Percentiles rank a stretch among this genome's conserved stretches.
These are phyloP conservation scores for Aethes cnicana DNA, from an alignment of 2,888 invertebrate species.

Conservation along the genomic window DNA sequence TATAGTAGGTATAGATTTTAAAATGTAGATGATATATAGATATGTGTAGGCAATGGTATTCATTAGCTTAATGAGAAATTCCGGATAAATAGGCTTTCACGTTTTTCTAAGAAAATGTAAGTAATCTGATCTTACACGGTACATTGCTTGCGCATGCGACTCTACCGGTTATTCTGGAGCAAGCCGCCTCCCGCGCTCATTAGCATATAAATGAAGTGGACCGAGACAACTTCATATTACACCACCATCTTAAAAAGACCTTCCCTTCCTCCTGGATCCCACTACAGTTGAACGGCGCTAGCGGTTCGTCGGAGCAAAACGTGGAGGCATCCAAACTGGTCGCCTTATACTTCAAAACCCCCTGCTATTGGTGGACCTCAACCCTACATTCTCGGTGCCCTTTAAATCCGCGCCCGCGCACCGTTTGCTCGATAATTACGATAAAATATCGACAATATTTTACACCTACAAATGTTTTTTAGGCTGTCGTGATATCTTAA, in stretches of 20 bases:
- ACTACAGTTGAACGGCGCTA: slow-evolving; percentile 32
- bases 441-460: slow-evolving; percentile 65
- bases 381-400: slow-evolving; percentile 41
- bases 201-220: slow-evolving; percentile 79
- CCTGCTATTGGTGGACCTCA: slow-evolving; percentile 52
- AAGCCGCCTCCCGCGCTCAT: slow-evolving; percentile 65
- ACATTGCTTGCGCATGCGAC: slow-evolving; percentile 36
- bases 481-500: slow-evolving; percentile 59
- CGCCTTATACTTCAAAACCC: slow-evolving; percentile 53
- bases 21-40: too few species aligned
- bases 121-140: background rate
- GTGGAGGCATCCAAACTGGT: slow-evolving; percentile 48
- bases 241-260: slow-evolving; percentile 51
- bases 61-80: too few species aligned
- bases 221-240: slow-evolving; percentile 75
- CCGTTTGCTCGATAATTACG: slow-evolving; percentile 46
- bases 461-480: slow-evolving; percentile 52
- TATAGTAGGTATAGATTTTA: too few species aligned
- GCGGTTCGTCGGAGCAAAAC: slow-evolving; percentile 39
- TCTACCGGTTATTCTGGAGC: slow-evolving; percentile 64
- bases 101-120: background rate
- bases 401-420: slow-evolving; percentile 50
- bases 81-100: background rate
- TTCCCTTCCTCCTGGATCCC: slow-evolving; percentile 37
- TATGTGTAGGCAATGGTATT: too few species aligned